Evolutionary conservation across 2,888 invertebrate genomes (phyloP).

Genomic region (Athalia cordata): DNA sequence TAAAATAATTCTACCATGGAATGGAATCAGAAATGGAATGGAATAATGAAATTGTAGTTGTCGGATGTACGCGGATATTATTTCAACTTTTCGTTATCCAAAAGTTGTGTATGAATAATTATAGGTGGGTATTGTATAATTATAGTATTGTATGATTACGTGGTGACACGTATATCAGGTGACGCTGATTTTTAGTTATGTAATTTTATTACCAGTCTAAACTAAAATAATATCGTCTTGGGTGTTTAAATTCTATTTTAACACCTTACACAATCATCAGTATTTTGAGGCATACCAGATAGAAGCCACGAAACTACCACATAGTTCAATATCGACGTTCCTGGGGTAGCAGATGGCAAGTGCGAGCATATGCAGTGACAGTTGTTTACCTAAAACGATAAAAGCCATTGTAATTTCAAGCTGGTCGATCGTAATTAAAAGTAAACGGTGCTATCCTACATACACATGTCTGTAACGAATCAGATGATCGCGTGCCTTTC

Average conservation of each 20-base stretch:
- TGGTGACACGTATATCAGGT: slow-evolving; percentile 27
- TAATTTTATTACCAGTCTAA: slow-evolving; percentile 31
- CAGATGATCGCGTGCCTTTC: not conserved
- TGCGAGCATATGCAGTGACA: slow-evolving; percentile 15
- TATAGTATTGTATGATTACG: not conserved
- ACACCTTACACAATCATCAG: slow-evolving; percentile 36
- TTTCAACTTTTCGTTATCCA: not conserved
- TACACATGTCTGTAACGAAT: not conserved
- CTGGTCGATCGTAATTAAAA: slow-evolving; percentile 25
- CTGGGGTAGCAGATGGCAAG: slow-evolving; percentile 35
- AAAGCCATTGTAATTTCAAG: slow-evolving; percentile 19
- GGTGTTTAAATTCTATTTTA: slow-evolving; percentile 39
- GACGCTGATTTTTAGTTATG: slow-evolving; percentile 15
- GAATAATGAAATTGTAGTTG: not conserved
- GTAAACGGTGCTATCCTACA: not conserved
- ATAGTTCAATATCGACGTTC: slow-evolving; percentile 3
- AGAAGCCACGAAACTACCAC: slow-evolving; percentile 23
- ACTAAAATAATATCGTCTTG: slow-evolving; percentile 32
- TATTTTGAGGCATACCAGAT: slow-evolving; percentile 1
- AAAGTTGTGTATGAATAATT: not conserved
- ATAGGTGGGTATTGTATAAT: not conserved
- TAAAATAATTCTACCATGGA: not conserved
- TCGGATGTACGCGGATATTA: not conserved
- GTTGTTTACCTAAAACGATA: slow-evolving; percentile 39
- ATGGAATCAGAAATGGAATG: not conserved